These are phyloP conservation scores for Hippoglossus hippoglossus DNA, from an alignment of 2,797 vertebrate genomes.

Conservation along the genomic window DNA sequence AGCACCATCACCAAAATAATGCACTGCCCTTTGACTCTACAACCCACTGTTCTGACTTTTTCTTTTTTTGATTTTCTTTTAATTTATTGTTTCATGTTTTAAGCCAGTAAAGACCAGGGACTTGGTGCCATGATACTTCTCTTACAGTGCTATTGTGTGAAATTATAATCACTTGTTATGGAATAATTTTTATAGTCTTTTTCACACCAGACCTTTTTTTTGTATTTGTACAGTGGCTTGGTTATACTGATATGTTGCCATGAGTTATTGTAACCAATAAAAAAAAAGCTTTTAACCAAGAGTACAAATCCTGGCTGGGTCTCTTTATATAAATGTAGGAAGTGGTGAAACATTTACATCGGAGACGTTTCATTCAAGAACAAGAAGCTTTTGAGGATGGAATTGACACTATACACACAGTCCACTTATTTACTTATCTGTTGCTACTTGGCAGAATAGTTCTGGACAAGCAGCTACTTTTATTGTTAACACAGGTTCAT, in stretches of 20 bases:
- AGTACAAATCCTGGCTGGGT: constrained; percentile 23
- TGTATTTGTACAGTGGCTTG: constrained; percentile 98
- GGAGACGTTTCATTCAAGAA: too few species aligned
- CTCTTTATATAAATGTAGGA: background rate
- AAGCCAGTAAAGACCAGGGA: constrained; percentile 90
- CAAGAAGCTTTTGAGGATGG: too few species aligned
- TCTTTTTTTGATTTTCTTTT: constrained; percentile 35
- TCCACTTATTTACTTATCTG: too few species aligned
- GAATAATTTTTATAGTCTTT: constrained; percentile 91
- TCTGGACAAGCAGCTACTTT: too few species aligned
- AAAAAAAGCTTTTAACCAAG: constrained; percentile 93
- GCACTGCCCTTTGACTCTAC: constrained; percentile 86
- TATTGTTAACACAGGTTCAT: too few species aligned
- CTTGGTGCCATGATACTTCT: constrained; percentile 89
- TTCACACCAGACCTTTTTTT: constrained; percentile 87
- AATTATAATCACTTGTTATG: constrained; percentile 90
- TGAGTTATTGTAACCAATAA: constrained; percentile 99
- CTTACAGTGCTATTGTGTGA: constrained; percentile 92
- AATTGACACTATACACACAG: too few species aligned
- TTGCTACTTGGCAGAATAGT: too few species aligned
- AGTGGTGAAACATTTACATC: too few species aligned
- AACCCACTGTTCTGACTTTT: constrained; percentile 75
- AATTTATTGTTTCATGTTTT: constrained; percentile 78
- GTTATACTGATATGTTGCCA: constrained; percentile 94
- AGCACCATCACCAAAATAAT: constrained; percentile 80